A percentile compares a stretch with the other conserved stretches of the same genome.
phyloP scores from a whole-genome alignment of 2,113 vertebrate genomes.

The Erinaceus europaeus region DNA sequence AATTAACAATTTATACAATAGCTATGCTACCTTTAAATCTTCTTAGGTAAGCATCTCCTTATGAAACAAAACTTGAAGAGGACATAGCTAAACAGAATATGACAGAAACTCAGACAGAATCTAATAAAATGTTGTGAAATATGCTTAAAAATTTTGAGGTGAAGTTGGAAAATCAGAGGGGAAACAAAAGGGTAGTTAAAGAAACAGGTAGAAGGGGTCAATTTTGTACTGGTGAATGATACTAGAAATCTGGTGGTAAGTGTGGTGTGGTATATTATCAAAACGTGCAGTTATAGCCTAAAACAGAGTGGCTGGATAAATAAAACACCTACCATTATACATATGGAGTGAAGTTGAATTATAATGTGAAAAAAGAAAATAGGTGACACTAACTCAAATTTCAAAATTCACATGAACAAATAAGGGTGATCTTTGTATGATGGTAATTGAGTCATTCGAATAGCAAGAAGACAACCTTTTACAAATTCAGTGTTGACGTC shows the following conservation, averaged over 20 bases:
- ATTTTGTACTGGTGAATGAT: not conserved
- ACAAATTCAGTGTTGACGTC: slow-evolving; percentile 1
- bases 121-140: not conserved
- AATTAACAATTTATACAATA: too few species aligned
- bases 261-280: rapidly evolving
- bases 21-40: not conserved
- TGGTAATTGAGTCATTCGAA: not conserved
- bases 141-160: slow-evolving; percentile 9
- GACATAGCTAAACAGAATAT: not conserved
- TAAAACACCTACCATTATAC: not conserved
- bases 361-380: not conserved
- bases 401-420: slow-evolving; percentile 5
- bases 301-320: not conserved
- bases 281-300: not conserved
- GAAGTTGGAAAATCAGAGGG: not conserved
- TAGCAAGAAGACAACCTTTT: not conserved
- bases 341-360: not conserved
- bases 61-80: not conserved
- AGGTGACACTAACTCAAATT: not conserved
- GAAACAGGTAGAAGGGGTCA: not conserved
- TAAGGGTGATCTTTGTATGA: not conserved
- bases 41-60: not conserved
- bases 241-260: not conserved
- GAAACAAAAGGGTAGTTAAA: too few species aligned
- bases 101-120: not conserved